Evolutionary conservation across 2,113 vertebrate genomes (phyloP).

Genomic region (Agelaius tricolor): DNA sequence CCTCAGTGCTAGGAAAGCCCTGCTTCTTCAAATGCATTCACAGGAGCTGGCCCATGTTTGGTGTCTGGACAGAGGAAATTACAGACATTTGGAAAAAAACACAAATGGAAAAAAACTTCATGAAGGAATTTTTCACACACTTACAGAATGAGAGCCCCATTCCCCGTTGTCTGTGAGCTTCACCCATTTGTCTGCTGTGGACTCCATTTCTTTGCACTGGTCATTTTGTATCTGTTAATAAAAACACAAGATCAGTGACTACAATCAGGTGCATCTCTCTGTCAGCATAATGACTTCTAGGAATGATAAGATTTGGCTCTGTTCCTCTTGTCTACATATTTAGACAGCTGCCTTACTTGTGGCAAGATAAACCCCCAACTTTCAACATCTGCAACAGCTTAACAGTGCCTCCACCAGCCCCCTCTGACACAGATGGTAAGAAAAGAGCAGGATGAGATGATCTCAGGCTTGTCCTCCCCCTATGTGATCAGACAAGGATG

Average conservation of each 20-base stretch:
- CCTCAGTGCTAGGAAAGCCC: background rate
- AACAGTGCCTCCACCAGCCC: background rate
- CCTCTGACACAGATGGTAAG: background rate
- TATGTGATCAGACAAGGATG: background rate
- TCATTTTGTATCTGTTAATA: conserved; percentile 92
- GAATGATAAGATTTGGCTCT: background rate
- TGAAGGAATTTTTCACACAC: background rate
- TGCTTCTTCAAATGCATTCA: background rate
- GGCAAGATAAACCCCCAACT: background rate
- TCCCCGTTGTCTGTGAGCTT: conserved; percentile 88
- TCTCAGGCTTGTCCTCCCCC: background rate
- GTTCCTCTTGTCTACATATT: background rate
- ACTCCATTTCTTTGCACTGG: conserved; percentile 95
- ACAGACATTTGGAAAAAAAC: background rate
- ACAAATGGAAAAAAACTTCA: background rate
- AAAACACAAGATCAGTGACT: conserved; percentile 39
- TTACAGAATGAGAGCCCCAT: conserved; percentile 91
- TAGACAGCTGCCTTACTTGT: background rate
- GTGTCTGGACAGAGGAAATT: background rate
- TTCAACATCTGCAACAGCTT: background rate
- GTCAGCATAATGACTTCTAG: background rate
- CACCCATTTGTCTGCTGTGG: conserved; percentile 89
- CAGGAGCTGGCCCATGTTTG: background rate
- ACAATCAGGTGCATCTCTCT: background rate
- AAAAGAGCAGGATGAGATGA: background rate